Percentiles rank a stretch among this genome's conserved stretches.
phyloP scores from a whole-genome alignment of 2,113 vertebrate species.

The Prochilodus magdalenae region DNA sequence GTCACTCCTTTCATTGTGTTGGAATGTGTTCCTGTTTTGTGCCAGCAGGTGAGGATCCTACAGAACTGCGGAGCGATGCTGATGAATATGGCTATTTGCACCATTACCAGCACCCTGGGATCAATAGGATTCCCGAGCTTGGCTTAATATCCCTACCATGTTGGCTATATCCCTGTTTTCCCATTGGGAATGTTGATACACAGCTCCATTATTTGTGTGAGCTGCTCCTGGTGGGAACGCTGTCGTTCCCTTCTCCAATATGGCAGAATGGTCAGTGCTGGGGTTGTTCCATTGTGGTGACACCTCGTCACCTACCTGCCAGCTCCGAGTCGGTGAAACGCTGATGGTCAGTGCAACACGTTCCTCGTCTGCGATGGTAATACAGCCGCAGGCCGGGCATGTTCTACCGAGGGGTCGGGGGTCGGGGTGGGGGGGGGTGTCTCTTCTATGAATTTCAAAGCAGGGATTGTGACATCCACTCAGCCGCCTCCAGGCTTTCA shows the following conservation, averaged over 20 bases:
- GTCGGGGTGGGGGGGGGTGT: too few species aligned
- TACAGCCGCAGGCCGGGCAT: too few species aligned
- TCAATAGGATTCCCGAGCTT: too few species aligned
- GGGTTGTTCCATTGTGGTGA: constrained; percentile 45
- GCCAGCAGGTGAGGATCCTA: neutral
- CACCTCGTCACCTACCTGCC: constrained; percentile 8
- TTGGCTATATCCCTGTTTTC: neutral
- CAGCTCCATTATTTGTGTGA: neutral
- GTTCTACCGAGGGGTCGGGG: neutral
- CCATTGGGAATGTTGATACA: neutral
- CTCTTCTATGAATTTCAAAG: too few species aligned
- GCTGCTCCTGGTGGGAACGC: neutral
- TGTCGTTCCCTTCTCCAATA: neutral
- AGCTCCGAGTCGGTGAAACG: neutral
- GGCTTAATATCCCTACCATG: too few species aligned
- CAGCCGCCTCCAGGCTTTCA: constrained; percentile 7
- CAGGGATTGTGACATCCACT: neutral
- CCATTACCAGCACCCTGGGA: too few species aligned
- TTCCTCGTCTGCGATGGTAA: neutral
- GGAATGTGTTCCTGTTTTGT: neutral
- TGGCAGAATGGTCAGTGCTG: constrained; percentile 33
- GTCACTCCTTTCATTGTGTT: neutral
- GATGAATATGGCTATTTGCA: neutral
- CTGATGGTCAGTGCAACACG: neutral
- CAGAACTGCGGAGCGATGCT: neutral